Percentiles rank a stretch among this genome's conserved stretches.
Conservation (phyloP, 2,113 vertebrate genomes). For the Hiodon tergisus region DNA sequence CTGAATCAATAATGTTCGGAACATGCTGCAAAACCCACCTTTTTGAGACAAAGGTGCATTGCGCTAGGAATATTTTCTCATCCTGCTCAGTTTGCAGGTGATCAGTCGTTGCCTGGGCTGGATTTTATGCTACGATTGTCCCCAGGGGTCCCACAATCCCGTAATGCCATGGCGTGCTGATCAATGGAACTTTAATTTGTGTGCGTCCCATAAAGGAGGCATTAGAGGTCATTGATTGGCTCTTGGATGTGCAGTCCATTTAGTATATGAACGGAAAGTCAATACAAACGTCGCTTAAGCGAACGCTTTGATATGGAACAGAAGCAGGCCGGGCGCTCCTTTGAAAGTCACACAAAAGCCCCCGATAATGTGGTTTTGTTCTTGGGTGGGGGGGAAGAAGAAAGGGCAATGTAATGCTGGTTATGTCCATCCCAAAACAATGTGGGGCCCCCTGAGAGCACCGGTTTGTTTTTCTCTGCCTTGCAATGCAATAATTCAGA, state of each 20-base stretch:
- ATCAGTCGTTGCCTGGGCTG: not conserved
- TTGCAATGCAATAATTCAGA: too few species aligned
- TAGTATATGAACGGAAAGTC: conserved; percentile 46
- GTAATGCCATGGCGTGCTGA: conserved; percentile 37
- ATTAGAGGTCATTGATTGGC: conserved; percentile 57
- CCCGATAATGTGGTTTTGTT: not conserved
- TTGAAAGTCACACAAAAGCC: conserved; percentile 2
- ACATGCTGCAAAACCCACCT: too few species aligned
- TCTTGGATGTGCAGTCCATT: conserved; percentile 30
- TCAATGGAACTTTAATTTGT: conserved; percentile 61
- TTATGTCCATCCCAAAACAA: too few species aligned
- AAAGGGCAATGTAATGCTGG: not conserved
- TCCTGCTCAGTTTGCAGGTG: not conserved
- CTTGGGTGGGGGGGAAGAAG: not conserved
- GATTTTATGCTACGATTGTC: too few species aligned
- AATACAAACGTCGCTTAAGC: conserved; percentile 49
- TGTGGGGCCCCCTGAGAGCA: too few species aligned
- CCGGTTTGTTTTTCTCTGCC: too few species aligned
- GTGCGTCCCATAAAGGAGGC: conserved; percentile 58
- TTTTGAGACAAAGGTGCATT: not conserved
- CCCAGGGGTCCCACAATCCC: conserved; percentile 3
- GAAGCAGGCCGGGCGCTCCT: not conserved
- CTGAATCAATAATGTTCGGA: too few species aligned
- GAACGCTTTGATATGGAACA: conserved; percentile 6
- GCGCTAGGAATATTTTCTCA: not conserved